Conservation (phyloP, 2,113 vertebrate species). For the Loxodonta africana region DNA sequence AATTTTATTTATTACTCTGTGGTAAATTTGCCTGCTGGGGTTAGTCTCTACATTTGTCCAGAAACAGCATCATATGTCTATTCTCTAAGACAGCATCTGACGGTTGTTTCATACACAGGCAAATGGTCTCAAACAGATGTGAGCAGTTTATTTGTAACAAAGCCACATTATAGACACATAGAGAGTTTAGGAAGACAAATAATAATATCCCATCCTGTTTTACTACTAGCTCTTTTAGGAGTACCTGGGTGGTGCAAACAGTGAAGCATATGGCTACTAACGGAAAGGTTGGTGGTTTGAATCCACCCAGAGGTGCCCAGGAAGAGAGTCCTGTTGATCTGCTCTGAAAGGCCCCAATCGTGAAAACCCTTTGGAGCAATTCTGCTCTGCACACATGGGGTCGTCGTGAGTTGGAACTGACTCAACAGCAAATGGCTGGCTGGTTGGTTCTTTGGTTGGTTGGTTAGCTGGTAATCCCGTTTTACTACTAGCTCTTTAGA, state of each 20-base stretch:
- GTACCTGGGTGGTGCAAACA: neutral
- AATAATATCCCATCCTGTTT: neutral
- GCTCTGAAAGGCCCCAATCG: neutral
- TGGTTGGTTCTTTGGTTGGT: no score
- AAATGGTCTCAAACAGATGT: slow-evolving; percentile 2
- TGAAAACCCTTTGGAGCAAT: neutral
- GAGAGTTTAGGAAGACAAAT: neutral
- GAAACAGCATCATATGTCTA: slow-evolving; percentile 8
- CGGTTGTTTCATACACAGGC: neutral
- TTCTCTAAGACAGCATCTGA: slow-evolving; percentile 48
- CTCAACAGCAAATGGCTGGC: neutral
- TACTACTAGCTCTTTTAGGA: neutral
- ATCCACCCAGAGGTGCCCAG: neutral
- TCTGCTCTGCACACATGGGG: neutral
- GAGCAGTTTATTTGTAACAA: neutral
- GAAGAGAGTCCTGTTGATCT: neutral
- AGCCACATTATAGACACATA: neutral
- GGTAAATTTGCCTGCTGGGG: slow-evolving; percentile 54
- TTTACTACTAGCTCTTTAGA: neutral
- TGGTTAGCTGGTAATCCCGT: neutral
- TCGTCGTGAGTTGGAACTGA: neutral
- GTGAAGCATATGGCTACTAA: neutral
- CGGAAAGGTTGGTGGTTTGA: neutral
- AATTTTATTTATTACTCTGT: slow-evolving; percentile 42
- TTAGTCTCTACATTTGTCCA: neutral